These are phyloP conservation scores for Actinemys pallida DNA, from an alignment of 2,113 vertebrate genomes.

Conservation along the genomic window DNA sequence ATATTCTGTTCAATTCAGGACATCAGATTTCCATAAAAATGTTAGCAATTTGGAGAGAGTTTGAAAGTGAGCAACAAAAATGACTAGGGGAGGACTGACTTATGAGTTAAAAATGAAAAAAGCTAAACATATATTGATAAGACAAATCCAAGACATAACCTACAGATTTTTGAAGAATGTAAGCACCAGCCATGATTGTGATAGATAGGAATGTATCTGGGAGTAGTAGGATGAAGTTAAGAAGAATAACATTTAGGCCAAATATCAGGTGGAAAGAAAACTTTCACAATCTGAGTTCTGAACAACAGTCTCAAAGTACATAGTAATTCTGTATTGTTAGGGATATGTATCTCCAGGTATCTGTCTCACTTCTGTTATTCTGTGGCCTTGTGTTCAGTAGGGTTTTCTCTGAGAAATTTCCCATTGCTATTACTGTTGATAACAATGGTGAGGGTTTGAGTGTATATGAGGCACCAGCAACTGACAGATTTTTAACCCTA, in stretches of 20 bases:
- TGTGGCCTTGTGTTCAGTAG: not conserved
- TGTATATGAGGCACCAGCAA: not conserved
- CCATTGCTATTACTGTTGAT: not conserved
- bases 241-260: not conserved
- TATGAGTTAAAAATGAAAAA: not conserved
- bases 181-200: not conserved
- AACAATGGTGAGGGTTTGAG: not conserved
- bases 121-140: not conserved
- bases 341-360: not conserved
- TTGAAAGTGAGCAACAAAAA: not conserved
- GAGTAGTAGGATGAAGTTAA: not conserved
- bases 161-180: not conserved
- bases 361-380: not conserved
- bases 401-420: not conserved
- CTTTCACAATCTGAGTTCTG: not conserved
- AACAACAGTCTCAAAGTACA: not conserved
- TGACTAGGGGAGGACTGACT: rapidly evolving
- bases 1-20: not conserved
- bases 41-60: not conserved
- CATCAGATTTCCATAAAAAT: not conserved
- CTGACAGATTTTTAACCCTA: not conserved
- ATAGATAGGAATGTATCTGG: not conserved
- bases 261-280: not conserved
- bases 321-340: not conserved
- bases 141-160: not conserved